These are phyloP conservation scores for Crocodylus rhombifer DNA, from an alignment of 2,797 vertebrate species.

Conservation along the genomic window DNA sequence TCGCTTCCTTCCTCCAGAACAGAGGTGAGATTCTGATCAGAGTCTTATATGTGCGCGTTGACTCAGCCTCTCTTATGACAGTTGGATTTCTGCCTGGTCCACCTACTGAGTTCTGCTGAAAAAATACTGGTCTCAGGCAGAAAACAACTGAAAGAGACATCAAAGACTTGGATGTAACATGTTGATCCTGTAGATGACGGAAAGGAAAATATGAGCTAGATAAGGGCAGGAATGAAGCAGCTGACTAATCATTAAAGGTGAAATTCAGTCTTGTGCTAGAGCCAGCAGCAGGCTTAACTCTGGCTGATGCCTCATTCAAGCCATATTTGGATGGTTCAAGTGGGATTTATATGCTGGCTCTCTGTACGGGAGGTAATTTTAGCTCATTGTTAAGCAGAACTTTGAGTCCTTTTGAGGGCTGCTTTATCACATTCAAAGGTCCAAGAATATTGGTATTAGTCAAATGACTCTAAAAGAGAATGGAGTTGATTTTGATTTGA, in stretches of 20 bases:
- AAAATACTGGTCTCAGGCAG: no score
- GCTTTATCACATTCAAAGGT: no score
- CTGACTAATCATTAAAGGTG: background rate
- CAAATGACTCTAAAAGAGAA: background rate
- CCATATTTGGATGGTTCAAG: background rate
- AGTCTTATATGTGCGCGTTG: no score
- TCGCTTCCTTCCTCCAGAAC: no score
- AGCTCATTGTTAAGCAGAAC: no score
- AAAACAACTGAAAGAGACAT: background rate
- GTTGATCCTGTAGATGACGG: background rate
- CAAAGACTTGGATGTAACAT: background rate
- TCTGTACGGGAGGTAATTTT: background rate
- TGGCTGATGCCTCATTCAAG: no score
- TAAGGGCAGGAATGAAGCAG: rapidly evolving
- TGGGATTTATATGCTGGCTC: background rate
- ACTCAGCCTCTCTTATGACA: no score
- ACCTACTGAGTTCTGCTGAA: no score
- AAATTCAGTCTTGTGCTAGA: background rate
- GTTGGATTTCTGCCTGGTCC: no score
- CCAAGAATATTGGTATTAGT: no score
- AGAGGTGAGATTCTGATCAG: no score
- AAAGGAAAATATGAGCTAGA: background rate
- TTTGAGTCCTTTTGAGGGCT: no score
- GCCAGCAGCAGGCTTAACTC: rapidly evolving
- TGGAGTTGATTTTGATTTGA: background rate